Base-by-base conservation (phyloP, 2,797 vertebrate species). In the Potorous gilbertii region DNA sequence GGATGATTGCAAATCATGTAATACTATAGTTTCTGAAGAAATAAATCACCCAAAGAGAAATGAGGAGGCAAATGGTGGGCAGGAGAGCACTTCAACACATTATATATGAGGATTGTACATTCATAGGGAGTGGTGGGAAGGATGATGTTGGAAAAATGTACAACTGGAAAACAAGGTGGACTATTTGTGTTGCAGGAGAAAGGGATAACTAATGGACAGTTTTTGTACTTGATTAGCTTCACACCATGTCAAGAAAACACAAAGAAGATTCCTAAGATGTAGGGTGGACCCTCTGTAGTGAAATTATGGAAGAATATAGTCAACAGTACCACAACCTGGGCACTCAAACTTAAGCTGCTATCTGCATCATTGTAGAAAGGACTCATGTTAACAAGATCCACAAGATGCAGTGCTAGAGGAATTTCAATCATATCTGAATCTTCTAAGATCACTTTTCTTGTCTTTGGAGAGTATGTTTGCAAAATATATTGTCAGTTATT, bases 401-500 rank as follows among this genome's bases (percentile, higher is more conserved):
- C n/a, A 18, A 40, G 6, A 40, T 74, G 66, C 0, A 40, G 66
- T 46, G 18, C n/a, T 46, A 46, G 5, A 46, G 40, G 18, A 81
- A 27, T 24, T 46, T 81, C 18, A 46, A 46, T 81, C 74, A 24
- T 92, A 94, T 90, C 92, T 94, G 87, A 93, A 90, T 12, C 14
- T 91, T 93, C 56, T 95, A 90, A 2, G 52, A 34, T 52, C 56
- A 4, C 90, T 56, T 93, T 81, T 81, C 46, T 21, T 27, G 21
- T 81, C 74, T 81, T 81, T 81, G 74, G 74, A 81, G 74, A 81
- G 24, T 50, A 59, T 92, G 57, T 54, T 29, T 90, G 12, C 1
- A 74, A 34, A 4, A 18, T 54, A 31, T 55, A 50, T 91, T 92
- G 92, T 95, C 54, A 94, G 13, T 28, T 55, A 50, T 59, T 96